These are phyloP conservation scores for Danaus chrysippus DNA, from an alignment of 2,888 invertebrate species.

Conservation along the genomic window DNA sequence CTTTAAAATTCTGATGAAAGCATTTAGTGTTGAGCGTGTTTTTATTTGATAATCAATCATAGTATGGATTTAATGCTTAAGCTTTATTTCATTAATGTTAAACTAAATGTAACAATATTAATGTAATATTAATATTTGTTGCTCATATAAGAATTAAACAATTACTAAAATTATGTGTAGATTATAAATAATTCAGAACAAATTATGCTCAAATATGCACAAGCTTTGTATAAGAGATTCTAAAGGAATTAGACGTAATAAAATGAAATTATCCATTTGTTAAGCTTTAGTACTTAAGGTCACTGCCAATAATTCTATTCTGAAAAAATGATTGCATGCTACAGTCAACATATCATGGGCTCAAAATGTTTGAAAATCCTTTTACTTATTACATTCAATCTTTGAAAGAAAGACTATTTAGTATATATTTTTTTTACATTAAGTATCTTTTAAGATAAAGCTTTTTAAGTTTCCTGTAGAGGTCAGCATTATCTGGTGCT, in stretches of 20 bases:
- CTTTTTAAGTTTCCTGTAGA: background rate
- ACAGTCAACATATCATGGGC: conserved; percentile 2
- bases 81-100: no score
- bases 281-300: conserved; percentile 15
- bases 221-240: conserved; percentile 13
- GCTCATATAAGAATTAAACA: no score
- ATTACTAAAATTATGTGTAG: conserved; percentile 4
- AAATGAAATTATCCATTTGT: conserved; percentile 1
- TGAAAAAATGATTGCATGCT: background rate
- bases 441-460: background rate
- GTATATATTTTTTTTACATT: background rate
- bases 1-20: no score
- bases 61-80: no score
- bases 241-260: conserved; percentile 9
- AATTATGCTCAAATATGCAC: conserved; percentile 28
- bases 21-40: no score
- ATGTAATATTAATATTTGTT: no score
- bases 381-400: background rate
- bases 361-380: background rate
- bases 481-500: no score
- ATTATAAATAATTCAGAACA: conserved; percentile 8
- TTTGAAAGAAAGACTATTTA: background rate
- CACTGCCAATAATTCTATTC: conserved; percentile 15
- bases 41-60: no score
- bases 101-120: no score